Conservation (phyloP, 2,888 invertebrate genomes). For the Microplitis deprimator region DNA sequence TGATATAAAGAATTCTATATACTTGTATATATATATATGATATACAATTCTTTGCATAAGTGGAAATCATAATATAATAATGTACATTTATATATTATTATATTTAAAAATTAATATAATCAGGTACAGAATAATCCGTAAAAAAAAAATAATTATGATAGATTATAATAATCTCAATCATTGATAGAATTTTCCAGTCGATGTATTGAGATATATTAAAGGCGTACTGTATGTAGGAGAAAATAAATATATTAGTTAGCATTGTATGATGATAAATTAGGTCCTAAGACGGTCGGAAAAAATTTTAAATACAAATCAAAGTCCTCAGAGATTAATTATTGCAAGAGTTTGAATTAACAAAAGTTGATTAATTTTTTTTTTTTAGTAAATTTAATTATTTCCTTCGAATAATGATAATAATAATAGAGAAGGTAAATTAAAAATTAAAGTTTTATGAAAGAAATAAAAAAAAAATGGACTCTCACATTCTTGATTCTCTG, state of each 20-base stretch:
- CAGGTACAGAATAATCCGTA: not conserved
- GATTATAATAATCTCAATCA: not conserved
- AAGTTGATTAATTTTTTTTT: not conserved
- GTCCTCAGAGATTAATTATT: slow-evolving; percentile 40
- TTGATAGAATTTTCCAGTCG: slow-evolving; percentile 1
- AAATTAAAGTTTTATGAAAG: not conserved
- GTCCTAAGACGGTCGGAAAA: slow-evolving; percentile 56
- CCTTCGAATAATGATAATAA: slow-evolving; percentile 19
- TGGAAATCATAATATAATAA: slow-evolving; percentile 26
- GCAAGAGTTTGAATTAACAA: slow-evolving; percentile 8
- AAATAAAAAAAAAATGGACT: slow-evolving; percentile 35
- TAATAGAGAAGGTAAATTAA: not conserved
- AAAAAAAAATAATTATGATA: slow-evolving; percentile 9
- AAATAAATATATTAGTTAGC: slow-evolving; percentile 47
- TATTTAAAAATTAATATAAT: slow-evolving; percentile 4
- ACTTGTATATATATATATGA: slow-evolving; percentile 34
- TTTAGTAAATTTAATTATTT: slow-evolving; percentile 4
- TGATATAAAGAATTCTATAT: slow-evolving; percentile 37
- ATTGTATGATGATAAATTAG: slow-evolving; percentile 61
- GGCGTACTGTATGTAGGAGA: slow-evolving; percentile 44
- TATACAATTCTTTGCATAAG: slow-evolving; percentile 8
- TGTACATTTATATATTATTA: slow-evolving; percentile 38
- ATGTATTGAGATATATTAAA: slow-evolving; percentile 27
- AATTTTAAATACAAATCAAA: slow-evolving; percentile 33
- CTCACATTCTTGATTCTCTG: slow-evolving; percentile 54